These are phyloP conservation scores for Propithecus perrieri DNA, from an alignment of 2,797 vertebrate genomes.

Conservation along the genomic window DNA sequence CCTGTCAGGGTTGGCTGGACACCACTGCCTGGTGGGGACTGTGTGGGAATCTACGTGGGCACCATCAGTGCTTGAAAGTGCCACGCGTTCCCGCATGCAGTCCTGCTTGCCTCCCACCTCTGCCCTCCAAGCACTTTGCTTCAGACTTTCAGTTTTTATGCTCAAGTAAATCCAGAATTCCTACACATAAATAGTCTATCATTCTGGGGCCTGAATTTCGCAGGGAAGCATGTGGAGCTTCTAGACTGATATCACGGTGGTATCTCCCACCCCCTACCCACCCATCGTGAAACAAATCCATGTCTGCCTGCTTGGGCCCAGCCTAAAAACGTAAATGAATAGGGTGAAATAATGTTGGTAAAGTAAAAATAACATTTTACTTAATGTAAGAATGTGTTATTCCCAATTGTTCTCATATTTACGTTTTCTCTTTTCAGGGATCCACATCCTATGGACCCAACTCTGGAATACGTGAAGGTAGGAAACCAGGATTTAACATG, in stretches of 20 bases:
- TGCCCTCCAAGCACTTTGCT: background rate
- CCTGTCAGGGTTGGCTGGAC: background rate
- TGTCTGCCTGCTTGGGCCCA: background rate
- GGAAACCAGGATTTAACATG: conserved; percentile 45
- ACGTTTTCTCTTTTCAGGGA: conserved; percentile 85
- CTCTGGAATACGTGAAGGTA: conserved; percentile 93
- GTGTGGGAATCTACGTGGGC: background rate
- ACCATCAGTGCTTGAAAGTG: background rate
- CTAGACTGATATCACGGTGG: background rate
- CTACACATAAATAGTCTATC: background rate
- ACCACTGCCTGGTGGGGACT: background rate
- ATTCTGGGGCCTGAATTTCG: background rate
- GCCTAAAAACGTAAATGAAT: background rate
- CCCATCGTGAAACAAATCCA: background rate
- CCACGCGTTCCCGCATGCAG: no score
- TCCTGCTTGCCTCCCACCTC: background rate
- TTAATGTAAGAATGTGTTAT: background rate
- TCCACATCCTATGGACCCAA: conserved; percentile 84
- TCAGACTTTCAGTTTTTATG: background rate
- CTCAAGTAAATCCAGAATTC: background rate
- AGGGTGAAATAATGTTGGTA: background rate
- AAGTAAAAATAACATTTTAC: background rate
- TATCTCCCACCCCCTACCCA: background rate
- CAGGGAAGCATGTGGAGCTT: background rate
- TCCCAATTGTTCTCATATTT: conserved; percentile 58